Evolutionary conservation across 2,797 vertebrate genomes (phyloP).

Genomic region (Phrynocephalus guinanensis): DNA sequence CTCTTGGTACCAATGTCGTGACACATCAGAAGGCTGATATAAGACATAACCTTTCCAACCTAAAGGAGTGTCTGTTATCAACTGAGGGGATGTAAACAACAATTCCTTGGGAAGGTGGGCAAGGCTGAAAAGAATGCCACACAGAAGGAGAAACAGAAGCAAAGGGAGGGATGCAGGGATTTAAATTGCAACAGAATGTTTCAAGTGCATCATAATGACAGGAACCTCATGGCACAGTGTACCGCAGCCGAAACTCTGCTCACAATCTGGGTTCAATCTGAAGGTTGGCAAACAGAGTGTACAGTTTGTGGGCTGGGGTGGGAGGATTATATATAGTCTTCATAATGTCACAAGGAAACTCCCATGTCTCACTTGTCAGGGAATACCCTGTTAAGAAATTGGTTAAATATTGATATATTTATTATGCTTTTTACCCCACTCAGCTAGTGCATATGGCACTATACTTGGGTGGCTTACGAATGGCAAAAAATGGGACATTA

Average conservation of each 20-base stretch:
- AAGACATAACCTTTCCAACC: constrained; percentile 14
- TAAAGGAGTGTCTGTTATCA: constrained; percentile 29
- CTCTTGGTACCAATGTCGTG: neutral
- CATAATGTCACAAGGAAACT: constrained; percentile 38
- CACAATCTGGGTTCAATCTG: too few species aligned
- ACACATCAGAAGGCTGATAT: neutral
- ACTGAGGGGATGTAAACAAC: neutral
- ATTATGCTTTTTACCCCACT: too few species aligned
- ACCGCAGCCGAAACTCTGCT: too few species aligned
- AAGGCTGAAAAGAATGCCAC: neutral
- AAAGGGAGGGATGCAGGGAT: neutral
- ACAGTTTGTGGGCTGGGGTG: too few species aligned
- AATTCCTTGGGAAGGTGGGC: neutral
- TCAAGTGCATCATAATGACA: constrained; percentile 24
- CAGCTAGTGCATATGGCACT: too few species aligned
- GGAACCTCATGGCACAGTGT: too few species aligned
- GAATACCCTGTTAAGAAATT: constrained; percentile 40
- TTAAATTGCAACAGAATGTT: constrained; percentile 18
- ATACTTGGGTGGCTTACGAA: too few species aligned
- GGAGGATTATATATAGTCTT: too few species aligned
- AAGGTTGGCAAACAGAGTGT: too few species aligned
- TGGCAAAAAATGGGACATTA: too few species aligned
- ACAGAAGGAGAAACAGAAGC: constrained; percentile 21
- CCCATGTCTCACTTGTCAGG: constrained; percentile 39
- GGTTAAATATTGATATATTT: constrained; percentile 41